Percentiles rank a stretch among this genome's conserved stretches.
Conservation (phyloP, 2,113 vertebrate species). For the Psephotus haematonotus region DNA sequence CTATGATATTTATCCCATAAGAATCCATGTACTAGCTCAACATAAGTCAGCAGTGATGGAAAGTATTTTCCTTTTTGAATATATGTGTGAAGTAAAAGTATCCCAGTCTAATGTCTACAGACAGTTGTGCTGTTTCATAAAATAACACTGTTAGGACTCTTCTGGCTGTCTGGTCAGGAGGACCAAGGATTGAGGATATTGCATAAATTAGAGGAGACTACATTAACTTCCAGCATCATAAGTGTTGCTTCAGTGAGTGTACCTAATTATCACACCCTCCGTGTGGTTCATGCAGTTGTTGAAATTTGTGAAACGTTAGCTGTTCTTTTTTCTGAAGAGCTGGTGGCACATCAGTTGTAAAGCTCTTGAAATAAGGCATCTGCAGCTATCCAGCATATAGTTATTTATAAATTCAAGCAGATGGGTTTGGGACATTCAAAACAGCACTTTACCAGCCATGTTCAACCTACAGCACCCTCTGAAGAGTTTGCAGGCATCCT, state of each 20-base stretch:
- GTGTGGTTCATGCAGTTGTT: not conserved
- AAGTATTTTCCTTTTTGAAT: not conserved
- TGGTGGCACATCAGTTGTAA: not conserved
- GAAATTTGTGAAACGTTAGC: not conserved
- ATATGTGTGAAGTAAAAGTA: not conserved
- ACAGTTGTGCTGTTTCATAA: not conserved
- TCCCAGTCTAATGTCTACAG: not conserved
- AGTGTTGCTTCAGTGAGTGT: not conserved
- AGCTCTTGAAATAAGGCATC: not conserved
- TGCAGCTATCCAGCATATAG: not conserved
- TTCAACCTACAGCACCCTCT: not conserved
- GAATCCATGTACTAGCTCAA: not conserved
- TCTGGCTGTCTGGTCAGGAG: not conserved
- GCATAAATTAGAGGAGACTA: not conserved
- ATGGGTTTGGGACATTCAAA: not conserved
- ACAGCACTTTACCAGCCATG: not conserved
- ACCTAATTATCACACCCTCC: not conserved
- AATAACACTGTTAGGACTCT: not conserved
- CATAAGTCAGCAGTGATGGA: not conserved
- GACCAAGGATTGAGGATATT: not conserved
- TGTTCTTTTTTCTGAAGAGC: not conserved
- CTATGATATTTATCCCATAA: not conserved
- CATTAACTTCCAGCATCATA: not conserved
- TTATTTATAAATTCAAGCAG: not conserved
- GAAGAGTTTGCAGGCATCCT: not conserved